phyloP scores from a whole-genome alignment of 2,888 invertebrate species.

The Allophyes oxyacanthae region DNA sequence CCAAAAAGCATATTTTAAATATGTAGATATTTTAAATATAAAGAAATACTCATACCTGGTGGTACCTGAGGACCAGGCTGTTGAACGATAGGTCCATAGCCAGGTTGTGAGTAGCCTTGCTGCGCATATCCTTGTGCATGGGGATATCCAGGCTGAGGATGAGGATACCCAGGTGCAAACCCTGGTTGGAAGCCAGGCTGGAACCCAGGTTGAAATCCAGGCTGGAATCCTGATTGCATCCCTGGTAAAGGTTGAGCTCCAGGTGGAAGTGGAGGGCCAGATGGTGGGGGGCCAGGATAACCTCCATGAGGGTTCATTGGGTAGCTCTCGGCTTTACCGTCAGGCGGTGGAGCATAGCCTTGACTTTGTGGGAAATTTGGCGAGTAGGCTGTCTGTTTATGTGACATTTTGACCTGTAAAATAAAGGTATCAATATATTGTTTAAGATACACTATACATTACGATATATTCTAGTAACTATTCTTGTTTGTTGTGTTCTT shows the following conservation, averaged over 20 bases:
- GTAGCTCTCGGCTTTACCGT: conserved; percentile 73
- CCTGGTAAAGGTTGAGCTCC: conserved; percentile 79
- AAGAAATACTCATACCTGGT: conserved; percentile 55
- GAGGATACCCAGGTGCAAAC: conserved; percentile 67
- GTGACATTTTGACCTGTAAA: conserved; percentile 78
- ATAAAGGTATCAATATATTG: conserved; percentile 3
- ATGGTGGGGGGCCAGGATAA: conserved; percentile 73
- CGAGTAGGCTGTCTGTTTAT: conserved; percentile 80
- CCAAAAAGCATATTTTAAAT: no score
- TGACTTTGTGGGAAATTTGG: conserved; percentile 83
- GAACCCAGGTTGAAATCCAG: conserved; percentile 76
- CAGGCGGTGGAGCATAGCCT: conserved; percentile 80
- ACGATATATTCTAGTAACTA: background rate
- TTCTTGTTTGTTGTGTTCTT: conserved; percentile 1
- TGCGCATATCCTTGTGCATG: conserved; percentile 56
- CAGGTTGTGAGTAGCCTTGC: conserved; percentile 57
- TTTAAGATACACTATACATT: background rate
- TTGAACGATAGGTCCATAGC: conserved; percentile 72
- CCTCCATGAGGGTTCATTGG: conserved; percentile 73
- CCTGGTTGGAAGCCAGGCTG: conserved; percentile 77
- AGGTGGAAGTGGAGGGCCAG: conserved; percentile 69
- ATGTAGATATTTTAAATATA: no score
- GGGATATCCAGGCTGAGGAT: conserved; percentile 59
- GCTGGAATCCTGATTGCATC: conserved; percentile 80
- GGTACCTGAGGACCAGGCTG: conserved; percentile 73